Base-by-base conservation (phyloP, 2,797 vertebrate genomes). In the Thaleichthys pacificus region DNA sequence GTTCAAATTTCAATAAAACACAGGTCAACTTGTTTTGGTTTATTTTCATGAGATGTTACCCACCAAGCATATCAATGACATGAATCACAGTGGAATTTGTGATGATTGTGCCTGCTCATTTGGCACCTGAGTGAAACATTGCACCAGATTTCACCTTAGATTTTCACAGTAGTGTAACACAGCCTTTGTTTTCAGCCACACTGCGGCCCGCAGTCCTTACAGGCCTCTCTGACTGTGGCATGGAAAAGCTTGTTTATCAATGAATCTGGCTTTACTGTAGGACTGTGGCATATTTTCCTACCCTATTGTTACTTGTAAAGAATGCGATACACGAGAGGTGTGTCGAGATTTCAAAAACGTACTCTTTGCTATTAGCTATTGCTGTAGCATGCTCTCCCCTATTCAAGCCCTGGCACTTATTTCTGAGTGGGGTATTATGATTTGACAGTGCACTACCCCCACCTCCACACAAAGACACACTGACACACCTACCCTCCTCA, bases 1-100 rank as follows among this genome's bases (percentile, higher is more conserved):
- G 80, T 91, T 90, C 85, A 87, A 88, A 88, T 93, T 93, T 93
- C 86, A 91, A 92, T 89, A 90, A 81, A 81, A 75, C 77, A 82
- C 74, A 28, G 51, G 38, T 4, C 1, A 21, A 8, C 1, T 1
- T 19, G 26, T 66, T 64, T 62, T 64, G 68, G 63, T 68, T 5
- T 12, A 5, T 75, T 74, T 57, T 19, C 0, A 12, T 32, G 21
- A 70, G 21, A 38, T n/a, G 0, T 17, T 66, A 68, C 42, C 15
- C 35, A 22, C 19, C 21, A 61, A 61, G 68, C 14, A 12, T 69
- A 1, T 51, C 60, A 56, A 15, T 42, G 22, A 30, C 3, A 0
- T 19, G 30, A 24, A 14, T 21, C 54, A 51, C 54, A 17, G 63
- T 11, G 11, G 26, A 61, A 24, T 14, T 14, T 58, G 54, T 12